Base-by-base conservation (phyloP, 2,113 vertebrate genomes). In the Grallaria varia region DNA sequence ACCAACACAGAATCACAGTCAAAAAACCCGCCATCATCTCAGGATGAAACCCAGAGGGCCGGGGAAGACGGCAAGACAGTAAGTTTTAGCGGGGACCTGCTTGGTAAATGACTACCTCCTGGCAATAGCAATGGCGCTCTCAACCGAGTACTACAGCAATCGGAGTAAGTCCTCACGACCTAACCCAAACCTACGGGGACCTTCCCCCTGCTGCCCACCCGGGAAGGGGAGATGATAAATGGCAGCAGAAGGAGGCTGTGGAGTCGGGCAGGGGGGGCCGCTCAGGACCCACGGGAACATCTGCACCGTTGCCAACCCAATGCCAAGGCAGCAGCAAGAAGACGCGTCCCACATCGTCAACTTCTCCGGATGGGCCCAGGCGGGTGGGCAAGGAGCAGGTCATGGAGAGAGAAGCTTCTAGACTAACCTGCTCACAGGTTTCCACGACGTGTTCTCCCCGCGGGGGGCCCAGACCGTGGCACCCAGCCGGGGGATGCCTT, bases 361-460 rank as follows among this genome's bases (percentile, higher is more conserved):
- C 87, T 84, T 63, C 87, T 77, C 64, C 0, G 3, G 73, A 93
- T 3, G 2, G 47, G 42, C 47, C 60, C 80, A 35, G 49, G 68
- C 2, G 9, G 60, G 42, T 8, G 60, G 47, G 44, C 60, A 67
- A 77, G 30, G 87, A 22, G 50, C 1, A 9, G 91, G 83, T 80
- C 42, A 42, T 0, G 40, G 63, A 63, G 9, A 58, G 39, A 95
- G 94, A 97, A 97, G 62, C 84, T 97, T 96, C 96, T 60, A 93
- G 96, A 95, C 93, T 64, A 56, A 89, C 84, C 95, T 91, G 77
- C 14, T 81, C 81, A 35, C 84, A 91, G 90, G 52, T 84, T 84
- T 84, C 62, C 74, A 47, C 73, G 69, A 59, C 40, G 56, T 42
- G 74, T 35, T 20, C 35, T 49, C 6, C 20, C 2, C 9, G 10